These are phyloP conservation scores for Tiliacea aurago DNA, from an alignment of 2,888 invertebrate genomes.

Conservation along the genomic window DNA sequence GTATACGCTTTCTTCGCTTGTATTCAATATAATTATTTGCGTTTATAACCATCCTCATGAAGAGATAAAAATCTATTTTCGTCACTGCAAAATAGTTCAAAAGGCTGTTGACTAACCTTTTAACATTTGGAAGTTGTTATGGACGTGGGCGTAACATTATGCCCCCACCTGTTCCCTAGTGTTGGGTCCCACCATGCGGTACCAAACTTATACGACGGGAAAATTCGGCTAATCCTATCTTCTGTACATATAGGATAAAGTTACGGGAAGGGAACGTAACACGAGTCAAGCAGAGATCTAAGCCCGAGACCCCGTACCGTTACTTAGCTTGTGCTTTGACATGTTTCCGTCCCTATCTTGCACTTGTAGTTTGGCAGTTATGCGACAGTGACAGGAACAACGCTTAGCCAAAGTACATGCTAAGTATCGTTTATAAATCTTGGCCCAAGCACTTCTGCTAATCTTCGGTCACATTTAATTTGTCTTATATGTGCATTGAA, in stretches of 20 bases:
- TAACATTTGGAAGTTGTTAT: background rate
- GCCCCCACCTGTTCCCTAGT: background rate
- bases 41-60: background rate
- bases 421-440: background rate
- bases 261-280: background rate
- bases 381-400: background rate
- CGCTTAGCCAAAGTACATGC: background rate
- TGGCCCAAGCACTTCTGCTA: too few species aligned
- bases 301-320: background rate
- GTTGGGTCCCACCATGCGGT: too few species aligned
- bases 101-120: background rate
- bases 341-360: background rate
- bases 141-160: background rate
- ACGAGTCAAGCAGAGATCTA: background rate
- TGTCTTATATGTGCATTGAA: background rate
- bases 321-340: background rate
- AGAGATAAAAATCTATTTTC: background rate
- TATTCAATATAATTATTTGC: background rate
- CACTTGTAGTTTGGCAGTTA: background rate
- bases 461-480: background rate
- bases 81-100: background rate
- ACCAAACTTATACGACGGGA: background rate
- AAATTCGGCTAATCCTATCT: background rate
- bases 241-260: background rate
- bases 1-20: background rate